These are phyloP conservation scores for Sphecodes monilicornis DNA, from an alignment of 2,888 invertebrate species.

Conservation along the genomic window DNA sequence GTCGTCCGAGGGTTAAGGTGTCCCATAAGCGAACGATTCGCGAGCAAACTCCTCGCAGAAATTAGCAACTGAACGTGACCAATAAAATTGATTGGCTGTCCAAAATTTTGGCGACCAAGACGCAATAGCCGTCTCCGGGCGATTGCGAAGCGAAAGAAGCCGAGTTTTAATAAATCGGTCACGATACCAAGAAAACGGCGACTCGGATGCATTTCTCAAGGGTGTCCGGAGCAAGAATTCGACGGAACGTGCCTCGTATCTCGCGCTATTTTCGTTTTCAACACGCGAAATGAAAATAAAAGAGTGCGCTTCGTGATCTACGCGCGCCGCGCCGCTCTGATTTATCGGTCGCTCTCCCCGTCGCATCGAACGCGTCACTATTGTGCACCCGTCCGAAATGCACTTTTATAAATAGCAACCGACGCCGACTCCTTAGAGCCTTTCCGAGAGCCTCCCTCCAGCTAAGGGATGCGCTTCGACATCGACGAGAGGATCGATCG, in stretches of 20 bases:
- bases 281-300: slow-evolving; percentile 75
- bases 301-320: slow-evolving; percentile 72
- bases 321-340: slow-evolving; percentile 70
- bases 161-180: slow-evolving; percentile 53
- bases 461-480: slow-evolving; percentile 23
- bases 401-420: slow-evolving; percentile 73
- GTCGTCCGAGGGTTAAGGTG: neutral
- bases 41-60: neutral
- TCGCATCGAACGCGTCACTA: slow-evolving; percentile 67
- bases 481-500: slow-evolving; percentile 5
- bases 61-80: neutral
- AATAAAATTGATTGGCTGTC: neutral
- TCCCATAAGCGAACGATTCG: neutral
- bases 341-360: slow-evolving; percentile 69
- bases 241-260: slow-evolving; percentile 59
- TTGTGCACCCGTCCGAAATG: slow-evolving; percentile 70
- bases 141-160: neutral
- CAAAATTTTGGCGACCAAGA: neutral
- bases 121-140: slow-evolving; percentile 2
- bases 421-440: slow-evolving; percentile 44
- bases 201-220: slow-evolving; percentile 35
- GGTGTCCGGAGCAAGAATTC: slow-evolving; percentile 55
- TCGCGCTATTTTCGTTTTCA: slow-evolving; percentile 75
- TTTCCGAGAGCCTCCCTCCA: slow-evolving; percentile 8
- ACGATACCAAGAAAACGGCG: slow-evolving; percentile 33